These are phyloP conservation scores for Orgyia antiqua DNA, from an alignment of 2,888 invertebrate species.

Conservation along the genomic window DNA sequence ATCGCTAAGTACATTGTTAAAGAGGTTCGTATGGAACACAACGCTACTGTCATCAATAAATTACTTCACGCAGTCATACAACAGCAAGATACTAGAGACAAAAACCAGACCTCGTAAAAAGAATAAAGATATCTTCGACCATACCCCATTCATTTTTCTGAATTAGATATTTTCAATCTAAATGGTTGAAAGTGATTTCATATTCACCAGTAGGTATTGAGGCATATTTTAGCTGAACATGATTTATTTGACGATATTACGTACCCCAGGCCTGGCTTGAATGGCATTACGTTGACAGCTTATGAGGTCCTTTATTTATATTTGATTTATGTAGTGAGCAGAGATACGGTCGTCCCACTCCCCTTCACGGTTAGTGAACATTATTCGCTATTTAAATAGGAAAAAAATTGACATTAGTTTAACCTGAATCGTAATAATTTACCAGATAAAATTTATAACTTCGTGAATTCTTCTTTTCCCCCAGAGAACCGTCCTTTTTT, in stretches of 20 bases:
- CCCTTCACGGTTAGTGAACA: constrained; percentile 33
- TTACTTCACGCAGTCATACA: too few species aligned
- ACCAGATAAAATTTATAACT: constrained; percentile 17
- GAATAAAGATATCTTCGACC: too few species aligned
- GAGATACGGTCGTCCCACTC: constrained; percentile 49
- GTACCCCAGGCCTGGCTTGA: constrained; percentile 64
- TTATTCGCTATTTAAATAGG: constrained; percentile 34
- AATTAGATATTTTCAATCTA: constrained; percentile 35
- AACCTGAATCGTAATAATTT: constrained; percentile 16
- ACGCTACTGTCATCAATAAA: too few species aligned
- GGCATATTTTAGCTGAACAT: constrained; percentile 67
- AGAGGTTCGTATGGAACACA: too few species aligned
- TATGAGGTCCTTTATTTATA: constrained; percentile 74
- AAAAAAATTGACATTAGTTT: constrained; percentile 24
- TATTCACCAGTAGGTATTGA: constrained; percentile 64
- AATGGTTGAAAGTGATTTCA: constrained; percentile 54
- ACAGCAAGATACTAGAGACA: too few species aligned
- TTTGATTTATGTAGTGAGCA: constrained; percentile 72
- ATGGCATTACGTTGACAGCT: constrained; percentile 74
- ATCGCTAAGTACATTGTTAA: too few species aligned
- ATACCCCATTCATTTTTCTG: too few species aligned
- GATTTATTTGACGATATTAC: constrained; percentile 74
- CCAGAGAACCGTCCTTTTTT: constrained; percentile 13
- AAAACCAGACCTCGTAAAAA: too few species aligned
- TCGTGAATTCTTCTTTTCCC: constrained; percentile 1